These are phyloP conservation scores for Acrocyrtus sp. DNA, from an alignment of 2,888 invertebrate genomes.

Conservation along the genomic window DNA sequence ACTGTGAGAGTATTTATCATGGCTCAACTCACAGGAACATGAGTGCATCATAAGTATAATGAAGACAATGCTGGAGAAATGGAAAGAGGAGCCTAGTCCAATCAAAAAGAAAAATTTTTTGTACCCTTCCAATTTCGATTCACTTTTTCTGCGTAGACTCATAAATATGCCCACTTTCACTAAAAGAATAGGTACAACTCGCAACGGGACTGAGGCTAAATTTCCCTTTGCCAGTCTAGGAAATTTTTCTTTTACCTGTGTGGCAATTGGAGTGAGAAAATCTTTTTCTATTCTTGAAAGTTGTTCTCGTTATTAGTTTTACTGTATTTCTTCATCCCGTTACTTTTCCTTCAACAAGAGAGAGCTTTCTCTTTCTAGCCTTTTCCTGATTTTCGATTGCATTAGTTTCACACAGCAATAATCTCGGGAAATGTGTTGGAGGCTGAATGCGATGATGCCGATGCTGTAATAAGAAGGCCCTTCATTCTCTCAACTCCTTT, in stretches of 20 bases:
- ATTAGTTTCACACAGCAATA: too few species aligned
- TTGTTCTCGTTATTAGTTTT: slow-evolving; percentile 3
- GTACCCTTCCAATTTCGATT: slow-evolving; percentile 15
- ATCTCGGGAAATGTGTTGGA: too few species aligned
- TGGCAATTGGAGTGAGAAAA: slow-evolving; percentile 7
- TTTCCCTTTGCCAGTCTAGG: not conserved
- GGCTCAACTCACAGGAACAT: not conserved
- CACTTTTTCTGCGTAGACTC: not conserved
- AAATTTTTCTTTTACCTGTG: not conserved
- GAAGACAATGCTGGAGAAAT: not conserved
- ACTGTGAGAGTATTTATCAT: too few species aligned
- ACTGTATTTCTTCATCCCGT: not conserved
- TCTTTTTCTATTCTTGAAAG: not conserved
- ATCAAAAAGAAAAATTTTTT: slow-evolving; percentile 27
- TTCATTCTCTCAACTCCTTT: too few species aligned
- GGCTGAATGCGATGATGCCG: too few species aligned
- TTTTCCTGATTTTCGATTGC: not conserved
- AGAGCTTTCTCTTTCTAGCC: not conserved
- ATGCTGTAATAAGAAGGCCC: not conserved
- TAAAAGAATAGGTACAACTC: too few species aligned
- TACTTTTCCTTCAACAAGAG: not conserved
- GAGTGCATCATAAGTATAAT: not conserved
- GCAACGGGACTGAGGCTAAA: not conserved
- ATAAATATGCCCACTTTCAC: not conserved
- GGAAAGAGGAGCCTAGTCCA: slow-evolving; percentile 1